Evolutionary conservation across 2,797 vertebrate species (phyloP), one percentile per base, ranked within the genome.

Genomic region (Pangasius mekongensis): DNA sequence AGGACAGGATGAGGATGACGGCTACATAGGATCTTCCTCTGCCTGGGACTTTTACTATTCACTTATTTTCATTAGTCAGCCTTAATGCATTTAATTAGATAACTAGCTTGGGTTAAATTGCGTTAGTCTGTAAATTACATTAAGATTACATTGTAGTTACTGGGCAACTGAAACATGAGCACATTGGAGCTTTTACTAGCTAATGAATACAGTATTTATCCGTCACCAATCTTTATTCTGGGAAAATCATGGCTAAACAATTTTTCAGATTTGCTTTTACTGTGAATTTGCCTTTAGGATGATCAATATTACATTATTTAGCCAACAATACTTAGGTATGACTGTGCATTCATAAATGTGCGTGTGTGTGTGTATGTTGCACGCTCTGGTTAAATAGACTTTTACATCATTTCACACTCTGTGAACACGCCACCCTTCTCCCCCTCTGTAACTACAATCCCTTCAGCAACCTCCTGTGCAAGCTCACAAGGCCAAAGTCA

Each of bases 381-480:
- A 3, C 6, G 24, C 27, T 64, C 36, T 81, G 56, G 47, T 71
- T 73, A 85, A 58, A 11, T 47, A 66, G 58, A 36, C 52, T 47
- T 83, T 87, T 30, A 71, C 24, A 87, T 83, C 66, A 74, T 71
- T 82, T 82, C 52, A 71, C 78, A 71, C 77, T 69, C 6, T 43
- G 43, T 52, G 54, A 87, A 81, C 43, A 47, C 11, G 22, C 52
- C 54, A 47, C 52, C 39, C 52, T 56, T 58, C 22, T 20, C 22
- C 85, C 54, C 39, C 54, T 62, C 14, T 66, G 64, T 30, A 66
- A 30, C 49, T 56, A 30, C 77, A 60, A 66, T 78, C 58, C 27
- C 27, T 66, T 66, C 49, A 73, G 47, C 66, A 33, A 24, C 83
- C 64, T 58, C 73, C 85, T 86, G 27, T 33, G 73, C 56, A 33